A percentile compares a stretch with the other conserved stretches of the same genome.
These are phyloP conservation scores for Neodiprion fabricii DNA, from an alignment of 1,140 invertebrate species.

Conservation along the genomic window DNA sequence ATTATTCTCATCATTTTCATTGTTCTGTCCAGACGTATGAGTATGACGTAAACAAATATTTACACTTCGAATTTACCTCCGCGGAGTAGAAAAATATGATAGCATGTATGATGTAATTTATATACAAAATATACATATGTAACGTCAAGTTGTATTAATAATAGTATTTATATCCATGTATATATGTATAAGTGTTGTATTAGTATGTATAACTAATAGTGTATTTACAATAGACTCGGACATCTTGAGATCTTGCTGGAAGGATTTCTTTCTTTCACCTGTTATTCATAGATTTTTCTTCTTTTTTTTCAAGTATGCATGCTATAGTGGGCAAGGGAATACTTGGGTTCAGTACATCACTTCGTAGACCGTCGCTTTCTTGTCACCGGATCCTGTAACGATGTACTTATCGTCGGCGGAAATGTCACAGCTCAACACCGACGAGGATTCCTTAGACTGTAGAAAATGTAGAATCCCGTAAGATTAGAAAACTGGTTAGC, in stretches of 20 bases:
- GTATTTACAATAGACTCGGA: constrained; percentile 8
- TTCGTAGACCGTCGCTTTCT: constrained; percentile 99
- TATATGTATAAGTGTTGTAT: constrained; percentile 12
- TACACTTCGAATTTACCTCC: constrained; percentile 19
- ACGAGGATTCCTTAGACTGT: constrained; percentile 98
- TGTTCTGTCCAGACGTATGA: not conserved
- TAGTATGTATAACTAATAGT: constrained; percentile 1
- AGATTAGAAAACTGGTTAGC: not conserved
- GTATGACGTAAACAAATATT: constrained; percentile 5
- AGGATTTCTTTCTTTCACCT: constrained; percentile 10
- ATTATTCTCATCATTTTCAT: not conserved
- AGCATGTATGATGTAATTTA: constrained; percentile 48
- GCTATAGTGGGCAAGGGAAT: not conserved
- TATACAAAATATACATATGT: constrained; percentile 53
- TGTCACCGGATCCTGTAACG: constrained; percentile 98
- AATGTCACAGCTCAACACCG: constrained; percentile 99
- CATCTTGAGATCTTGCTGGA: constrained; percentile 13
- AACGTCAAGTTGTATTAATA: constrained; percentile 14
- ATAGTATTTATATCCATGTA: constrained; percentile 3
- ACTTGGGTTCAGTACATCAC: constrained; percentile 82
- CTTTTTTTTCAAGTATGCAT: not conserved
- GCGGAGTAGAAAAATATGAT: constrained; percentile 62
- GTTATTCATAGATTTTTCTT: too few species aligned
- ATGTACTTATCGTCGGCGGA: constrained; percentile 99
- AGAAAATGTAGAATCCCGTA: constrained; percentile 58